Evolutionary conservation across 2,113 vertebrate species (phyloP), one percentile per base, ranked within the genome.

Genomic region (Lontra canadensis): DNA sequence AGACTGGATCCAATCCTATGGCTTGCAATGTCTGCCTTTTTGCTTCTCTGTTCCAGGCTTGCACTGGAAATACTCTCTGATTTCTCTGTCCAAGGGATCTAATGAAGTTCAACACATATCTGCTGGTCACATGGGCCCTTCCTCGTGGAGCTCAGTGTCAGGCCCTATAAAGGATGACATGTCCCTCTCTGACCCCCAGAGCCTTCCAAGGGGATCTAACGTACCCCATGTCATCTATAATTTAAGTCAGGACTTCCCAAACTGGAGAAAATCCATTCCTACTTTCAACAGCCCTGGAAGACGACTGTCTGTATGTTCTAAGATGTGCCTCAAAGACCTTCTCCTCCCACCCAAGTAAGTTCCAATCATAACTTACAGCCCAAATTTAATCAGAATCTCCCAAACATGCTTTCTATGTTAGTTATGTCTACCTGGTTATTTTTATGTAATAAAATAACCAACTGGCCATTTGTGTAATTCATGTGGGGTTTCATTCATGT

Each of bases 61-160:
- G 14, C 7, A 12, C 13, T 25, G 69, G 82, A 79, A 76, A 76
- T 34, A 17, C 1, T 4, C 23, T 71, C 36, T 20, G 20, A 36
- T 26, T 74, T 21, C 61, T 57, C 69, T n/a, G 52, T 67, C 26
- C 34, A 34, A 13, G 34, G 29, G 47, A 44, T 31, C 36, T 71
- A 23, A 21, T 0, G 0, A 71, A 85, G 52, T 29, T 63, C 36
- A 20, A 8, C 1, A 5, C 7, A 1, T 65, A 47, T 90, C 2
- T 15, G 87, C 26, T 1, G 0, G 11, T 29, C 31, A 47, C 42
- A 20, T 2, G 39, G 17, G 55, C 29, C 74, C 39, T 57, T 76
- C 57, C 8, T 8, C 31, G 3, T 67, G 18, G 14, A 82, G 36
- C 81, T 61, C 4, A 31, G 29, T 20, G 59, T n/a, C 9, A 0